Conservation (phyloP, 2,888 invertebrate genomes). For the Cybosia mesomella region DNA sequence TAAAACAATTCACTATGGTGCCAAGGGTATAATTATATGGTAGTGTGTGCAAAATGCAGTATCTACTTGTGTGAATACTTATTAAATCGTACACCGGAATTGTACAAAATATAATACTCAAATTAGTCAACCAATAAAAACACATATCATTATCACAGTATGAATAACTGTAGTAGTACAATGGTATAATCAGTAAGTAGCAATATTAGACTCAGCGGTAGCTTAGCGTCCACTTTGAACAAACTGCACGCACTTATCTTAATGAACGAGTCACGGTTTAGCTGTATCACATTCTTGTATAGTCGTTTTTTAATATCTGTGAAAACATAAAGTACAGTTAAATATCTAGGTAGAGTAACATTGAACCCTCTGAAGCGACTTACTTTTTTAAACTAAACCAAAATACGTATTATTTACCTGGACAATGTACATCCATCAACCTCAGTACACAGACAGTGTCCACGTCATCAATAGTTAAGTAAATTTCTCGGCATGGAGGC, state of each 20-base stretch:
- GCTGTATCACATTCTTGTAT: conserved; percentile 16
- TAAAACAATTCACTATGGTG: no score
- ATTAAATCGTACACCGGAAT: not conserved
- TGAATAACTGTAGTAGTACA: conserved; percentile 23
- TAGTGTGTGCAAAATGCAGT: no score
- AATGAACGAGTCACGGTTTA: conserved; percentile 16
- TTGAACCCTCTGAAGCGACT: not conserved
- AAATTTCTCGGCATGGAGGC: conserved; percentile 8
- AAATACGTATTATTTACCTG: conserved; percentile 23
- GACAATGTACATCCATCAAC: conserved; percentile 10
- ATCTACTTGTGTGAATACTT: not conserved
- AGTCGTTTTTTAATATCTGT: conserved; percentile 17
- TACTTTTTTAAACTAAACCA: not conserved
- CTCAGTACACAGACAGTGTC: conserved; percentile 6
- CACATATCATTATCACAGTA: conserved; percentile 4
- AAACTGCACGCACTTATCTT: conserved; percentile 19
- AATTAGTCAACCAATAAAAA: not conserved
- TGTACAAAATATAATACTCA: not conserved
- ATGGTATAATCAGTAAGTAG: conserved; percentile 17
- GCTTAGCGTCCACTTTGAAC: conserved; percentile 12
- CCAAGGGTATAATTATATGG: no score
- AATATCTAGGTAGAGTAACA: not conserved
- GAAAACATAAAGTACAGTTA: not conserved
- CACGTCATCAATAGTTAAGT: conserved; percentile 7
- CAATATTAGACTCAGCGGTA: conserved; percentile 5